Evolutionary conservation across 2,113 vertebrate genomes (phyloP).

Genomic region (Oceanodroma tethys): DNA sequence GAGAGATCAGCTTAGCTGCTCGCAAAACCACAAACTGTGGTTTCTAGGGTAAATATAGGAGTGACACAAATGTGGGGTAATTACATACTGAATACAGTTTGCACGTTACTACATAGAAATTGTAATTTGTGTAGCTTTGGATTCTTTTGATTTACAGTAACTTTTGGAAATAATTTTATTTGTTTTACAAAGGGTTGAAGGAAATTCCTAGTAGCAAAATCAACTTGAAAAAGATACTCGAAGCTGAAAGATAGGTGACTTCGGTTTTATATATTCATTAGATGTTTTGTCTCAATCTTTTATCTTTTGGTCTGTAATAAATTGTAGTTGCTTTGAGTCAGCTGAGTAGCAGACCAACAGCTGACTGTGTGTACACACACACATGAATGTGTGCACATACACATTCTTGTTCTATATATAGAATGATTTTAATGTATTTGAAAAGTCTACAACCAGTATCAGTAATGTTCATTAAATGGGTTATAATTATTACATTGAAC

Average conservation of each 20-base stretch:
- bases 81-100: neutral
- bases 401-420: neutral
- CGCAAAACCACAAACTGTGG: neutral
- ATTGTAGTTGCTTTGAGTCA: neutral
- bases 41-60: neutral
- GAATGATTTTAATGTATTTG: neutral
- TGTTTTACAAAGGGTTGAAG: neutral
- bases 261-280: neutral
- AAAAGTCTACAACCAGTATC: neutral
- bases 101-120: neutral
- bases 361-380: neutral
- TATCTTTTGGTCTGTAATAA: neutral
- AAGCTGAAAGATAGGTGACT: neutral
- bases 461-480: neutral
- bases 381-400: neutral
- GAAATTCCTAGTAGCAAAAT: neutral
- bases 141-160: neutral
- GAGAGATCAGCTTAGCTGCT: neutral
- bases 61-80: neutral
- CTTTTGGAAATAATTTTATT: neutral
- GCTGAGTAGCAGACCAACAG: neutral
- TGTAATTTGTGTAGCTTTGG: neutral
- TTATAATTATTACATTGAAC: neutral
- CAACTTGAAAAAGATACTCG: neutral
- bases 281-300: neutral